Base-by-base conservation (phyloP, 2,888 invertebrate genomes). In the Notocelia uddmanniana region DNA sequence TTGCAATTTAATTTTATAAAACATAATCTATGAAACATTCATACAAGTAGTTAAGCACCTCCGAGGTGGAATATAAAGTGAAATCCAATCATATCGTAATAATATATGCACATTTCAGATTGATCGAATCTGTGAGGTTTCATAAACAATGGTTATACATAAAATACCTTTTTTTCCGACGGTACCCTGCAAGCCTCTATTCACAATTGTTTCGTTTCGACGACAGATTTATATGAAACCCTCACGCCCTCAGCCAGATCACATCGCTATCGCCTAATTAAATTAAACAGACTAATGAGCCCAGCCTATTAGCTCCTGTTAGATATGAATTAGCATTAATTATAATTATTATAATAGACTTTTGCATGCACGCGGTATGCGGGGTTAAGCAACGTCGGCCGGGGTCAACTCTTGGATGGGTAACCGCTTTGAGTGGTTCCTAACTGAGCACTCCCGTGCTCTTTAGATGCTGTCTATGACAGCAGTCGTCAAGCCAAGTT, bases 151-250 rank as follows among this genome's bases (percentile, higher is more conserved):
- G 13, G 13, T 3, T 15, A 15, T 5, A 26, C 5, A 2, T 26
- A 3, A 26, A 26, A 3, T 26, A 26, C 26, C 58, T 34, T 64
- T 71, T 59, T 73, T 78, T 69, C 78, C 66, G 71, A 77, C 81
- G 74, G 57, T 82, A 80, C 78, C 18, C 21, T 19, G 58, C 52
- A 41, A 31, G n/a, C 2, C 37, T 21, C 9, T 37, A 34, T 64
- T 64, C 54, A 52, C 50, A 76, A 85, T 89, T 85, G 86, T 89
- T 85, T 81, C 77, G 82, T 81, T 84, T 85, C 77, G 84, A 85
- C 83, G 84, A 87, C 84, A 83, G 73, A 89, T 88, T 87, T 88
- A 89, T 84, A 82, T 78, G 82, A 77, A 77, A 79, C 75, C 81
- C 80, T 80, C 82, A 80, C 89, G 84, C 88, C 89, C 83, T 77